Base-by-base conservation (phyloP, 2,888 invertebrate species). In the Myopa tessellatipennis region DNA sequence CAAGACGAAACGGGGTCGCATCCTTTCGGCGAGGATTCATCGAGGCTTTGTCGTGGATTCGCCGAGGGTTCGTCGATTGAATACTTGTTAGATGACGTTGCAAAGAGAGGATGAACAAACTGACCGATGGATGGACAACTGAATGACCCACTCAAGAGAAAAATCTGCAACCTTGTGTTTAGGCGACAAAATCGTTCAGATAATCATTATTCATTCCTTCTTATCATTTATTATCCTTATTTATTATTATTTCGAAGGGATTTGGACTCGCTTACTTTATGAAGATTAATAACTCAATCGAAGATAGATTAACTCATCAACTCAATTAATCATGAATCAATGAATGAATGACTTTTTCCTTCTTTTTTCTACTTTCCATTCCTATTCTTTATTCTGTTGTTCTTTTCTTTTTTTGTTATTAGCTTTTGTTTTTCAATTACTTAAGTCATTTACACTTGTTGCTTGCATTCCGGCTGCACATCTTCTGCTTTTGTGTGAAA, bases 381-480 rank as follows among this genome's bases (percentile, higher is more conserved):
- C 26, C 26, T 26, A 26, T 26, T 26, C 26, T 26, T 26, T 26
- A 2, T 2, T 45, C 45, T 45, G 45, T 45, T 45, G 45, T 45
- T 10, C 45, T 45, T 45, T 45, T 26, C 26, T 26, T 26, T 26
- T 26, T 26, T 26, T 26, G 26, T 26, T 26, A 1, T 26, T 45
- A 45, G 45, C 45, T 60, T 5, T 61, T 61, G 26, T 61, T 61
- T 18, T 3, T 61, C 1, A 60, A 61, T 26, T 26, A 18, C 61
- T 61, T 34, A 10, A 18, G 8, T n/a, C 34, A 61, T 61, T 26
- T 4, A 61, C 80, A 83, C 85, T 83, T 85, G 84, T 84, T 83
- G 82, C 80, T 14, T 61, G 40, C 72, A 58, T 60, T 18, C 67
- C 68, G 14, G 38, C 67, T 38, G 52, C 67, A 69, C 60, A n/a